These are phyloP conservation scores for Otis tarda DNA, from an alignment of 2,113 vertebrate genomes.

Conservation along the genomic window DNA sequence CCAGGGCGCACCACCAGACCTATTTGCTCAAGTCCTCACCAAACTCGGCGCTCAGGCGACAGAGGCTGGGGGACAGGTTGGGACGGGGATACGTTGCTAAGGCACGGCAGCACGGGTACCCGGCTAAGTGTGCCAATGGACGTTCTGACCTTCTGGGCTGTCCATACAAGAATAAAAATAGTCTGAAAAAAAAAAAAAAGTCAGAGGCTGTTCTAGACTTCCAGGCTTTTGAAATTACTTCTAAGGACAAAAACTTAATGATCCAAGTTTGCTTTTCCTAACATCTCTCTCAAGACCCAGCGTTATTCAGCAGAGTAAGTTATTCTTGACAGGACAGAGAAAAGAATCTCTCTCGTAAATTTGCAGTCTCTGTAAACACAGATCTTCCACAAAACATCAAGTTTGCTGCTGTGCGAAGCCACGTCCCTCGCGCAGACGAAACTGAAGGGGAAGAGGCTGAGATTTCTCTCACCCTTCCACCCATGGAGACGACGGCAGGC, in stretches of 20 bases:
- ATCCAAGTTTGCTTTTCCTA: not conserved
- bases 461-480: not conserved
- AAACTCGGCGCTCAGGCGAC: not conserved
- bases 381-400: not conserved
- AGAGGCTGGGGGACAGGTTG: not conserved
- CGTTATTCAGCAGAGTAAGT: not conserved
- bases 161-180: not conserved
- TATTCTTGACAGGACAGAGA: not conserved
- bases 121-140: not conserved
- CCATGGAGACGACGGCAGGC: fast-evolving
- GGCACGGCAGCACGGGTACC: fast-evolving
- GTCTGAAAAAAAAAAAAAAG: not conserved
- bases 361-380: too few species aligned
- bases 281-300: not conserved
- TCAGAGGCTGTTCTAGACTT: not conserved
- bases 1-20: not conserved
- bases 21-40: not conserved
- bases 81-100: not conserved
- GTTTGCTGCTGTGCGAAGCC: not conserved
- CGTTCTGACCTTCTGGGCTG: not conserved
- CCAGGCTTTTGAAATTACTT: not conserved
- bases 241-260: not conserved
- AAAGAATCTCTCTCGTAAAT: not conserved
- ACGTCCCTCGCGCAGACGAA: not conserved
- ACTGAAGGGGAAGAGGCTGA: not conserved